Evolutionary conservation across 2,888 invertebrate species (phyloP).

Genomic region (Eupithecia dodoneata): DNA sequence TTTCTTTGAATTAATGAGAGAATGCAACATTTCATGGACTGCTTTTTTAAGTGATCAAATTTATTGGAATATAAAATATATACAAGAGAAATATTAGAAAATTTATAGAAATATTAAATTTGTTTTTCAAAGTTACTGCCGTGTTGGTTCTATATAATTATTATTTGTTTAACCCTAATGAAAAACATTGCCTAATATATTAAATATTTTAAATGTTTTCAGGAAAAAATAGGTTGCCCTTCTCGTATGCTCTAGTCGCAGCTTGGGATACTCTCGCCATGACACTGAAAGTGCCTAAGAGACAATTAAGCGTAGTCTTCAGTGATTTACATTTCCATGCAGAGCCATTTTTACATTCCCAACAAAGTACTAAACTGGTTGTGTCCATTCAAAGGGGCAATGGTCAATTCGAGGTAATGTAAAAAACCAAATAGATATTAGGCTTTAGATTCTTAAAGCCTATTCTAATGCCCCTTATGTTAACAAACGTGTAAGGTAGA

Average conservation of each 20-base stretch:
- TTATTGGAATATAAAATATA: too few species aligned
- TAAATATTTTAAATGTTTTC: conserved; percentile 11
- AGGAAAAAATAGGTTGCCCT: conserved; percentile 88
- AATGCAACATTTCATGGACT: too few species aligned
- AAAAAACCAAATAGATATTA: too few species aligned
- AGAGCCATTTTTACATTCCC: conserved; percentile 82
- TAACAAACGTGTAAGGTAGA: background rate
- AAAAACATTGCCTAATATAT: background rate
- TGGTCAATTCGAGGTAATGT: conserved; percentile 82
- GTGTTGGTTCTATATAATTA: background rate
- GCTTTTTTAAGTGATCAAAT: too few species aligned
- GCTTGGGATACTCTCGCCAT: conserved; percentile 88
- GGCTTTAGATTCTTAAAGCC: too few species aligned
- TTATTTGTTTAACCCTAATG: background rate
- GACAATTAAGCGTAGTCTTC: conserved; percentile 87
- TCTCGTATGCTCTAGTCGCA: conserved; percentile 87
- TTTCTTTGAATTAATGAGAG: too few species aligned
- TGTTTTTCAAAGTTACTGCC: background rate
- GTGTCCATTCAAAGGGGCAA: conserved; percentile 84
- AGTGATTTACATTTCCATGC: conserved; percentile 84
- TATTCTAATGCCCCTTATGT: background rate
- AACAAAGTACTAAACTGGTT: conserved; percentile 78
- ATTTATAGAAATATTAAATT: too few species aligned
- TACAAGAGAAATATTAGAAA: too few species aligned
- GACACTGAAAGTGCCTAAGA: conserved; percentile 78